These are phyloP conservation scores for Neotoma lepida DNA, from an alignment of 2,113 vertebrate genomes.

Conservation along the genomic window DNA sequence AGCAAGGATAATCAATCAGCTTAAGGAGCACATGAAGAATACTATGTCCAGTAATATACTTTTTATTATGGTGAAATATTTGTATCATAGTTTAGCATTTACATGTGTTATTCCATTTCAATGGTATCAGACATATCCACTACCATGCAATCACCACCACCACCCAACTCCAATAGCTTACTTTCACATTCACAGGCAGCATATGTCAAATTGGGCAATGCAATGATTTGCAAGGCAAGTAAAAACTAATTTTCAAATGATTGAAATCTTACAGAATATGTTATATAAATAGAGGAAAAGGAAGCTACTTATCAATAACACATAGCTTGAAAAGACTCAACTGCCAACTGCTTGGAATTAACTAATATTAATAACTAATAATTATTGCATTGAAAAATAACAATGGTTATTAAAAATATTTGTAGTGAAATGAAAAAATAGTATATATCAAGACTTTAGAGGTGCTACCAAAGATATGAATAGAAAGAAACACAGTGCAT, in stretches of 20 bases:
- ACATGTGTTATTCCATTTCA: not conserved
- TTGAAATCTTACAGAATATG: not conserved
- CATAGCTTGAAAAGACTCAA: not conserved
- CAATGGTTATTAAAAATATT: not conserved
- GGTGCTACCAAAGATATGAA: too few species aligned
- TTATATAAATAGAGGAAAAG: not conserved
- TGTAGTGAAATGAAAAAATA: not conserved
- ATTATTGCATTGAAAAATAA: not conserved
- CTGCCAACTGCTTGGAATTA: slow-evolving; percentile 17
- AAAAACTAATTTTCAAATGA: not conserved
- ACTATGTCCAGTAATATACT: not conserved
- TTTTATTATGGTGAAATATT: slow-evolving; percentile 2
- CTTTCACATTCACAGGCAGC: not conserved
- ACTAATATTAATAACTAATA: not conserved
- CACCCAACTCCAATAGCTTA: not conserved
- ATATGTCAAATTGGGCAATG: not conserved
- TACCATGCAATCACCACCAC: too few species aligned
- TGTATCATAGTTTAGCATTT: not conserved
- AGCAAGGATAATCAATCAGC: not conserved
- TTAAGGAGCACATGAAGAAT: not conserved
- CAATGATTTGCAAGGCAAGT: not conserved
- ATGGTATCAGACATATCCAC: not conserved
- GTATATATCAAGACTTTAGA: not conserved
- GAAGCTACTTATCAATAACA: not conserved
- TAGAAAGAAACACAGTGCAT: not conserved